Conservation (phyloP, 64 coral and sea anemone species). For the Hydrozoanthus tunicans region DNA sequence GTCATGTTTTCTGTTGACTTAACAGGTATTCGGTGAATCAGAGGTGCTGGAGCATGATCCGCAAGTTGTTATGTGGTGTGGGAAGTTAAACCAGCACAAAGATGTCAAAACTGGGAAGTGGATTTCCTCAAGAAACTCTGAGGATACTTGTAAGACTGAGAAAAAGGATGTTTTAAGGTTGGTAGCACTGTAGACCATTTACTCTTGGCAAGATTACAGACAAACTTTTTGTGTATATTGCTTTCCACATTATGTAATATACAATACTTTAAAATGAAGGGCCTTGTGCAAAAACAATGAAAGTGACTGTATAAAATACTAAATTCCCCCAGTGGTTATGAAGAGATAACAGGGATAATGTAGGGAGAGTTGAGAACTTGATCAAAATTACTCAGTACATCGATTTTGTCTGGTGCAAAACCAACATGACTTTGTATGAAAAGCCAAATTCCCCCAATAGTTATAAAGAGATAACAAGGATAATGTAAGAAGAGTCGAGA, state of each 20-base stretch:
- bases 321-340: too few species aligned
- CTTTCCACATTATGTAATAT: too few species aligned
- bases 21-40: slow-evolving; percentile 1
- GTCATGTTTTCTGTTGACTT: not conserved
- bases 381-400: not conserved
- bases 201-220: too few species aligned
- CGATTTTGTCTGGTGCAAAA: not conserved
- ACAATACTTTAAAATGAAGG: too few species aligned
- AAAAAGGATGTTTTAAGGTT: slow-evolving; percentile 74
- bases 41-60: slow-evolving; percentile 65
- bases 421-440: not conserved
- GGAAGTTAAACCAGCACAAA: slow-evolving; percentile 72
- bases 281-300: too few species aligned
- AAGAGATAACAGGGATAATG: too few species aligned
- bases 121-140: slow-evolving; percentile 39
- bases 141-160: slow-evolving; percentile 66
- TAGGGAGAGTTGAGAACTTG: not conserved
- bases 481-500: too few species aligned
- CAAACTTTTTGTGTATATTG: too few species aligned
- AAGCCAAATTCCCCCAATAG: not conserved
- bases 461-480: too few species aligned
- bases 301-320: too few species aligned
- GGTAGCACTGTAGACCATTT: not conserved
- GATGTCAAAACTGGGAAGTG: slow-evolving; percentile 82
- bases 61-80: slow-evolving; percentile 82